Percentiles rank a stretch among this genome's conserved stretches.
phyloP scores from a whole-genome alignment of 1,140 invertebrate genomes.

The Lordiphosa clarofinis region DNA sequence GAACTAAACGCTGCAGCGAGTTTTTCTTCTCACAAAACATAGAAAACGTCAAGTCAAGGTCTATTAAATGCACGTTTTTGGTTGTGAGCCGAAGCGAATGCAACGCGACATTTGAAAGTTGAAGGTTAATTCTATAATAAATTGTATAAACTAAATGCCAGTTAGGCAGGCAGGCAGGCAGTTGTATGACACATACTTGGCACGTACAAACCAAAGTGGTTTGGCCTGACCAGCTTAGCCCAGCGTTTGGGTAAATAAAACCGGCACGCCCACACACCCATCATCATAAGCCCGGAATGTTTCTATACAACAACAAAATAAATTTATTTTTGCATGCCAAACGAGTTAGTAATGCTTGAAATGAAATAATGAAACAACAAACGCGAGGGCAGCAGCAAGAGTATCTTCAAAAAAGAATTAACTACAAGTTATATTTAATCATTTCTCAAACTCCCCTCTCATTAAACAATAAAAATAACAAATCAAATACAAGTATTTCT shows the following conservation, averaged over 20 bases:
- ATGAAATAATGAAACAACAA: conserved; percentile 34
- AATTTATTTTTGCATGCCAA: conserved; percentile 50
- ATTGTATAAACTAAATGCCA: conserved; percentile 35
- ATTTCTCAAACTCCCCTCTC: too few relatives aligned
- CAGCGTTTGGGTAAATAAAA: conserved; percentile 13
- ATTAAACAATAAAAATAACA: too few relatives aligned
- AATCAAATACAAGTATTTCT: too few relatives aligned
- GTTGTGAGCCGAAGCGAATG: conserved; percentile 13
- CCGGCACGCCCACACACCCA: conserved; percentile 40
- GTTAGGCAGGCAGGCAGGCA: conserved; percentile 26
- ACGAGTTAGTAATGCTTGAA: conserved; percentile 46
- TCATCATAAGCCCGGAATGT: too few relatives aligned
- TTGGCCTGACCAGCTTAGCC: neutral
- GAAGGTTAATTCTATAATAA: conserved; percentile 69
- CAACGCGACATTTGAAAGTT: conserved; percentile 60
- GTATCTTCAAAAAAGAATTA: too few relatives aligned
- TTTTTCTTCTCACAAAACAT: conserved; percentile 32
- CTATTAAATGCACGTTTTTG: conserved; percentile 58
- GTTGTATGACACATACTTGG: conserved; percentile 62
- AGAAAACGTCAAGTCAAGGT: conserved; percentile 40
- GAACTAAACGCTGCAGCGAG: conserved; percentile 48
- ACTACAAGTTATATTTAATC: too few relatives aligned
- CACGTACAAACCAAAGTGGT: conserved; percentile 37
- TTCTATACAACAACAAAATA: conserved; percentile 35
- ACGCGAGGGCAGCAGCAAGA: neutral